These are phyloP conservation scores for Chloroclystis v-ata DNA, from an alignment of 2,888 invertebrate species.

Conservation along the genomic window DNA sequence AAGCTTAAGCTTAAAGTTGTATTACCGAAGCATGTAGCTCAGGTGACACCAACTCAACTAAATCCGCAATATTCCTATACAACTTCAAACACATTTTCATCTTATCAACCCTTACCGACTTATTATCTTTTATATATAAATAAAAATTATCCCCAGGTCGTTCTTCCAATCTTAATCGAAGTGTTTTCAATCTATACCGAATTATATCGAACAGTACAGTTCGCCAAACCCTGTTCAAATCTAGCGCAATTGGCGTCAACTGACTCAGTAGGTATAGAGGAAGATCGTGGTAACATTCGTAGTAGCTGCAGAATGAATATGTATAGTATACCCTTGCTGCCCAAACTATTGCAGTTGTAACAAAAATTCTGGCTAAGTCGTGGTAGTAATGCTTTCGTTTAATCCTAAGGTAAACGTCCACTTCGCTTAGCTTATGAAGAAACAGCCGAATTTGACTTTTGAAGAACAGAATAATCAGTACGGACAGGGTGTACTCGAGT, in stretches of 20 bases:
- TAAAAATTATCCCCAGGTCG: conserved; percentile 45
- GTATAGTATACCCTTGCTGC: conserved; percentile 44
- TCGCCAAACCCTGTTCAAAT: conserved; percentile 61
- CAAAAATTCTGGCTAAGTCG: conserved; percentile 36
- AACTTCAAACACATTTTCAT: conserved; percentile 48
- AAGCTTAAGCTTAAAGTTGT: too few relatives aligned
- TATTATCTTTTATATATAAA: conserved; percentile 53
- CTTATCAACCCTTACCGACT: conserved; percentile 50
- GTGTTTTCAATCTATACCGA: conserved; percentile 49
- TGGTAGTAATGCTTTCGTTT: conserved; percentile 38
- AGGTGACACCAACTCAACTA: conserved; percentile 51
- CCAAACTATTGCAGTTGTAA: conserved; percentile 42
- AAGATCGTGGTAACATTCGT: conserved; percentile 38
- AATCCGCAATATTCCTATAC: conserved; percentile 55
- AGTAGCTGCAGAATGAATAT: conserved; percentile 39
- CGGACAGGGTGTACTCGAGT: conserved; percentile 48
- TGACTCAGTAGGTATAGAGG: conserved; percentile 42
- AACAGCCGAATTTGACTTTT: conserved; percentile 43
- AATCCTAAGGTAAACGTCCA: conserved; percentile 52
- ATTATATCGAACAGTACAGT: conserved; percentile 53
- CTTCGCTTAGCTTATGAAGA: conserved; percentile 37
- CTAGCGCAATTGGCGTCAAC: conserved; percentile 52
- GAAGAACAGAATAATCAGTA: conserved; percentile 41
- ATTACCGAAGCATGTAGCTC: conserved; percentile 61
- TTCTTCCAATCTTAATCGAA: conserved; percentile 54